These are phyloP conservation scores for Elaphurus davidianus DNA, from an alignment of 2,113 vertebrate genomes.

Conservation along the genomic window DNA sequence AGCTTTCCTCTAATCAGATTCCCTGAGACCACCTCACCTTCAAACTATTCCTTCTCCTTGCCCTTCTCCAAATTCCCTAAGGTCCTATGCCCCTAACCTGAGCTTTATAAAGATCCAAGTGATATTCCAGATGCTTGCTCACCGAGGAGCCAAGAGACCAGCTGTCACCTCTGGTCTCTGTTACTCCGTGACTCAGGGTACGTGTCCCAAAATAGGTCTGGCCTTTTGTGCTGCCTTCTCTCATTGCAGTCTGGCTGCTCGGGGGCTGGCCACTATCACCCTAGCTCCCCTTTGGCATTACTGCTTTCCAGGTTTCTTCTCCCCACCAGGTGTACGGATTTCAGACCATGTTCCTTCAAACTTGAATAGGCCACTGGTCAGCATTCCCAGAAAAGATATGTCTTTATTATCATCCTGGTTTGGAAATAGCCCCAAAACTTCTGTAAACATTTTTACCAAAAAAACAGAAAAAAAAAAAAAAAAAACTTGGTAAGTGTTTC, in stretches of 20 bases:
- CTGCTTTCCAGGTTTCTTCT: constrained; percentile 64
- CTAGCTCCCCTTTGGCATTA: neutral
- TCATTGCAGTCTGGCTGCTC: neutral
- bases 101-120: constrained; percentile 16
- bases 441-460: neutral
- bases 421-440: neutral
- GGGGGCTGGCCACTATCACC: neutral
- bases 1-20: neutral
- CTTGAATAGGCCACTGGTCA: neutral
- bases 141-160: constrained; percentile 28
- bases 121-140: constrained; percentile 55
- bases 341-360: neutral
- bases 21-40: constrained; percentile 15
- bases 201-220: constrained; percentile 44
- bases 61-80: constrained; percentile 42
- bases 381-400: neutral
- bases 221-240: constrained; percentile 29
- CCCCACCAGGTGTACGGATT: neutral
- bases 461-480: neutral
- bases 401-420: neutral
- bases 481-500: neutral
- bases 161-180: constrained; percentile 50
- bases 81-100: neutral
- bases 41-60: neutral
- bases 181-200: constrained; percentile 24